Conservation (phyloP, 2,888 invertebrate genomes). For the Catotricha subobsoleta region DNA sequence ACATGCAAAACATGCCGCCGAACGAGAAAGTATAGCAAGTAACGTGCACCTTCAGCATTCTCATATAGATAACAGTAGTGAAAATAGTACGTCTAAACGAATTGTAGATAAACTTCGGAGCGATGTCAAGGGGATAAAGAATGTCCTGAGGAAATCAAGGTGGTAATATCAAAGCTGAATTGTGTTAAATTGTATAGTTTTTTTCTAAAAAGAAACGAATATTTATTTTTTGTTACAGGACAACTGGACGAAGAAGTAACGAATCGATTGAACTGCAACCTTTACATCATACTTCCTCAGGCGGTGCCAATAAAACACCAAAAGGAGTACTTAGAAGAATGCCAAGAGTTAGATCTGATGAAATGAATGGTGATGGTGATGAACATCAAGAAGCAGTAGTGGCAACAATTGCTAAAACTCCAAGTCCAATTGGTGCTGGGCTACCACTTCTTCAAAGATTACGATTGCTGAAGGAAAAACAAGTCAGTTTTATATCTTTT, state of each 20-base stretch:
- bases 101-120: slow-evolving; percentile 69
- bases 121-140: slow-evolving; percentile 58
- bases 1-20: slow-evolving; percentile 24
- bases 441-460: slow-evolving; percentile 60
- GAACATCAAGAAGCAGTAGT: background rate
- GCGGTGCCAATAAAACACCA: slow-evolving; percentile 24
- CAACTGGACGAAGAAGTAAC: slow-evolving; percentile 28
- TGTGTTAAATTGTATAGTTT: slow-evolving; percentile 15
- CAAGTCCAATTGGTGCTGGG: slow-evolving; percentile 68
- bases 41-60: slow-evolving; percentile 10
- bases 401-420: slow-evolving; percentile 28
- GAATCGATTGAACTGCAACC: slow-evolving; percentile 53
- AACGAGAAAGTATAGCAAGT: slow-evolving; percentile 20
- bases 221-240: slow-evolving; percentile 9
- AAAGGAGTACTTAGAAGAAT: slow-evolving; percentile 51
- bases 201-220: background rate
- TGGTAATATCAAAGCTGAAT: slow-evolving; percentile 15
- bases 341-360: slow-evolving; percentile 57
- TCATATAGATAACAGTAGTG: slow-evolving; percentile 27
- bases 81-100: slow-evolving; percentile 49
- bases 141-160: slow-evolving; percentile 37
- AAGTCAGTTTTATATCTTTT: slow-evolving; percentile 32
- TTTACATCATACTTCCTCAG: slow-evolving; percentile 31
- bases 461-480: slow-evolving; percentile 68
- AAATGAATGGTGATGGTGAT: slow-evolving; percentile 30